These are phyloP conservation scores for Polyploca ridens DNA, from an alignment of 2,888 invertebrate species.

Conservation along the genomic window DNA sequence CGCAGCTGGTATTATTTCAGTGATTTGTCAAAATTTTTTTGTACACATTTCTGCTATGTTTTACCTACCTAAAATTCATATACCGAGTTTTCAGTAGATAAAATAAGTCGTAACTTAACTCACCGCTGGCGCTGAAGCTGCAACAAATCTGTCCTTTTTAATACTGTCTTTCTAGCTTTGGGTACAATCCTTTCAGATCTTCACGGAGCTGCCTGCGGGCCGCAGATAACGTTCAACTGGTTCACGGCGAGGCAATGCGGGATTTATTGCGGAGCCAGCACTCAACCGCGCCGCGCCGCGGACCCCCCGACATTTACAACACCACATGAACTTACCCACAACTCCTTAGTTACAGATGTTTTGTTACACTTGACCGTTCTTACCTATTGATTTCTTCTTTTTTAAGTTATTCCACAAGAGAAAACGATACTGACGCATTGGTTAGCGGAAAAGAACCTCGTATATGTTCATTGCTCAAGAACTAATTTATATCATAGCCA, in stretches of 20 bases:
- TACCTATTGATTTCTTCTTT: no score
- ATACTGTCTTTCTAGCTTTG: slow-evolving; percentile 25
- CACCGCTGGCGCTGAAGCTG: not conserved
- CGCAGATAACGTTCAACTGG: slow-evolving; percentile 36
- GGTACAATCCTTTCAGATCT: slow-evolving; percentile 45
- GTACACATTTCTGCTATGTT: no score
- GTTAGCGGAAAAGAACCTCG: no score
- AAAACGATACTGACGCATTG: no score
- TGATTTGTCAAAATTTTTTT: no score
- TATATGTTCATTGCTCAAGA: no score
- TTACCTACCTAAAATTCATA: slow-evolving; percentile 11
- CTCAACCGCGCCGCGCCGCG: not conserved
- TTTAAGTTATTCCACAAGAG: no score
- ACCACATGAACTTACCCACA: not conserved
- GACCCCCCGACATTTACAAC: not conserved
- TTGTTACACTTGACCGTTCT: no score
- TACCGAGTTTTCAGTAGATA: no score
- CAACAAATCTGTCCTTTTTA: slow-evolving; percentile 13
- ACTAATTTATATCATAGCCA: no score
- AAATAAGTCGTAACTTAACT: not conserved
- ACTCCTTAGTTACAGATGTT: not conserved
- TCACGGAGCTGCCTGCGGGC: slow-evolving; percentile 37
- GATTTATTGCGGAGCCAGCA: slow-evolving; percentile 25
- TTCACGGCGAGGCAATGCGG: slow-evolving; percentile 23
- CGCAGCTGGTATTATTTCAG: no score